Conservation (phyloP, 1,140 invertebrate species). For the Octopus bimaculoides region DNA sequence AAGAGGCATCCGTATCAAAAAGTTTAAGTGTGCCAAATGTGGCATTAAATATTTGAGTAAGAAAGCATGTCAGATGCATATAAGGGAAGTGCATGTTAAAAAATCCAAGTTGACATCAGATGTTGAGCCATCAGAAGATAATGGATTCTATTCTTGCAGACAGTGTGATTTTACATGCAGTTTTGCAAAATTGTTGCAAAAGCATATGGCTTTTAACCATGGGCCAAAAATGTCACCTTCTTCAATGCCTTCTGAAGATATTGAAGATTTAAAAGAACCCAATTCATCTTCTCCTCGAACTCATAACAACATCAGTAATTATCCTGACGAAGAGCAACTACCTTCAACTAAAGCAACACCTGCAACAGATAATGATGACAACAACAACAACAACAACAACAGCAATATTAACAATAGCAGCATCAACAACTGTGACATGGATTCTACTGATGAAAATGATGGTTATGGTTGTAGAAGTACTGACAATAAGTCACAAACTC, state of each 20-base stretch:
- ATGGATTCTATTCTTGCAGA: slow-evolving; percentile 20
- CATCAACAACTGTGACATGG: neutral
- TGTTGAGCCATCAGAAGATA: slow-evolving; percentile 8
- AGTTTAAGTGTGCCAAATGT: slow-evolving; percentile 60
- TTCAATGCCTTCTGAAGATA: neutral
- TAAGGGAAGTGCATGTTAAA: slow-evolving; percentile 29
- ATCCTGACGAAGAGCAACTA: neutral
- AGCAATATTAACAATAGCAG: neutral
- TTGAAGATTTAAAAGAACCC: neutral
- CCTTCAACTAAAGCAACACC: neutral
- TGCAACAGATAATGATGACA: neutral
- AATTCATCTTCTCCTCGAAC: neutral
- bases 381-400: neutral
- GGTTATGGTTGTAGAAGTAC: neutral
- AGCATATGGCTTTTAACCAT: slow-evolving; percentile 38
- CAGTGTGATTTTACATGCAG: slow-evolving; percentile 38
- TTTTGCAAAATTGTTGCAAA: slow-evolving; percentile 40
- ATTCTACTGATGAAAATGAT: neutral
- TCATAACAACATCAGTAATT: neutral
- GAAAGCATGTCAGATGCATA: slow-evolving; percentile 34
- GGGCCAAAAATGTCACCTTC: slow-evolving; percentile 9
- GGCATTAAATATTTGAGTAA: slow-evolving; percentile 47
- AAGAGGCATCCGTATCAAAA: slow-evolving; percentile 29
- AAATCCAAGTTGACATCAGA: slow-evolving; percentile 11
- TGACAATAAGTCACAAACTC: slow-evolving; percentile 14